Evolutionary conservation across 30 jellyfish, hydroid and myxozoan genomes (phyloP), one percentile per base, ranked within the genome.

Genomic region (Aurelia sp.): DNA sequence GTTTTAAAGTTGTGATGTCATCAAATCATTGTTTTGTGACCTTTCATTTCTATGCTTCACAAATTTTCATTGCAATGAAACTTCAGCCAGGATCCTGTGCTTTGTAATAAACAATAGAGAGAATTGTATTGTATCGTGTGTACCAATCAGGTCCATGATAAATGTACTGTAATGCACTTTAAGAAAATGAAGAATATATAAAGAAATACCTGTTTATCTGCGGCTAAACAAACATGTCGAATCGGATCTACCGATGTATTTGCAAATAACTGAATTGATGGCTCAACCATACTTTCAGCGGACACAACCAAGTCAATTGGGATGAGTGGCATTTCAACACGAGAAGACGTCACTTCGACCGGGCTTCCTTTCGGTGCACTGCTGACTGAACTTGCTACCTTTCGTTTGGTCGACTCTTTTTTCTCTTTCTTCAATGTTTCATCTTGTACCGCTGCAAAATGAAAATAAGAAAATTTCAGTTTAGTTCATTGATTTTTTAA

Each of bases 271-370:
- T 79, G 90, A 72, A 93, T 93, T 8, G 91, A 69, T 62, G 98
- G 98, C 47, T 93, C 96, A 1, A 89, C 98, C 87, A 82, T 82
- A 24, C 73, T 52, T 41, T 93, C 98, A 0, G 98, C 98, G n/a
- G 90, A 86, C 31, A 74, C 74, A 2, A 93, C 81, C 33, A 89
- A 88, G 20, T 93, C 91, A 12, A 93, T 40, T 40, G 96, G 97
- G 13, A 91, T 85, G 72, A 81, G 22, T 4, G 96, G 96, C 88
- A 86, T 35, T 62, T 90, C 91, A 12, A 76, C 88, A 1, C 90
- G 65, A 13, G 96, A 87, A 63, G 96, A 87, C 67, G 96, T 30
- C 84, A 87, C 96, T 67, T 87, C 96, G 58, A 78, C 96, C 0
- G 96, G 96, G 73, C 96, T 87, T 41, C 96, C 96, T 67, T 87